Conservation (phyloP, 2,888 invertebrate genomes). For the Cynaeus angustus region DNA sequence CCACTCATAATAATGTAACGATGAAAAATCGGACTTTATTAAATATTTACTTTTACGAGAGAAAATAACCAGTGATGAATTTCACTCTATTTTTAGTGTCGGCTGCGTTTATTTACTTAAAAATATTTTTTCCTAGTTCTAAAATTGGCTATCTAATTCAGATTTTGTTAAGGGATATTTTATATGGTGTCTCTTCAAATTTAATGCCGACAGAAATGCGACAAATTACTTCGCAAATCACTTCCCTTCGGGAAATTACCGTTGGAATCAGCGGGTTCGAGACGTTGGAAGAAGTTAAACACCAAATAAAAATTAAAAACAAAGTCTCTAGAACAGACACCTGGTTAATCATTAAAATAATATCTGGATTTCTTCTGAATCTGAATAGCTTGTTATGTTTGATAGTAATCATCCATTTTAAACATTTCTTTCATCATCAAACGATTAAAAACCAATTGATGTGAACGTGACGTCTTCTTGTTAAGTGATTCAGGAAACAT, state of each 20-base stretch:
- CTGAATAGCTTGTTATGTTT: too few species aligned
- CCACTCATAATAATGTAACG: neutral
- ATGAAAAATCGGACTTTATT: conserved; percentile 37
- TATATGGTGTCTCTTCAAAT: conserved; percentile 4
- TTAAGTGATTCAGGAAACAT: too few species aligned
- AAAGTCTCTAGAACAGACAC: too few species aligned
- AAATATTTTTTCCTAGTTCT: neutral
- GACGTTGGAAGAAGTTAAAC: neutral
- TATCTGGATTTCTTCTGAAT: too few species aligned
- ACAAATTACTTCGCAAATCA: conserved; percentile 19
- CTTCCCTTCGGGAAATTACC: conserved; percentile 14
- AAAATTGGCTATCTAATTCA: neutral
- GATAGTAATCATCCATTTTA: too few species aligned
- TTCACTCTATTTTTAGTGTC: conserved; percentile 22
- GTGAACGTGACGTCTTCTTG: too few species aligned
- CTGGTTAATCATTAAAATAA: too few species aligned
- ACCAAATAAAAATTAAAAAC: too few species aligned
- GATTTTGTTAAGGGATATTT: neutral
- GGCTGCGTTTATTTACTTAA: conserved; percentile 9
- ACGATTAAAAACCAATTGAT: too few species aligned
- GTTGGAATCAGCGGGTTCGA: neutral
- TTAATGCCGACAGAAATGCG: conserved; percentile 10
- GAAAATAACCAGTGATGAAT: conserved; percentile 36
- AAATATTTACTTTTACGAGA: conserved; percentile 33
- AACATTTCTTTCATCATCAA: too few species aligned